These are phyloP conservation scores for Apostichopus parvimensis DNA, from an alignment of 35 echinoderm and acorn worm genomes.

Conservation along the genomic window DNA sequence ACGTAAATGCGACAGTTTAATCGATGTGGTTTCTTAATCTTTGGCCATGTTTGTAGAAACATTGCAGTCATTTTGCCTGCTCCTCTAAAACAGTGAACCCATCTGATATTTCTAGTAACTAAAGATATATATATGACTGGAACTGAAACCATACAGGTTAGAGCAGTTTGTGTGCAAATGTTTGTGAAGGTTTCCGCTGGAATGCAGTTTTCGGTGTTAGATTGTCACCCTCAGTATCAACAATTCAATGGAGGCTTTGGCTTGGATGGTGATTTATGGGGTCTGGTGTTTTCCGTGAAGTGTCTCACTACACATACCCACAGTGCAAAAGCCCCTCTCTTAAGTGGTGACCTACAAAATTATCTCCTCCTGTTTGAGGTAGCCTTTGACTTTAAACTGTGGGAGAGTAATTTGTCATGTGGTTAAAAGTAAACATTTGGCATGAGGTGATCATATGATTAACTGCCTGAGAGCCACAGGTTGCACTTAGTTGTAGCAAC, in stretches of 20 bases:
- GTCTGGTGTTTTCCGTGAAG: not conserved
- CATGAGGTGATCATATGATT: slow-evolving; percentile 34
- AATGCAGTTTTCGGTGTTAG: not conserved
- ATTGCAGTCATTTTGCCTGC: too few species aligned
- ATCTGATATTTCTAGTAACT: too few species aligned
- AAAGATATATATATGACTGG: too few species aligned
- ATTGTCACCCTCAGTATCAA: not conserved
- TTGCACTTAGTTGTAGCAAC: not conserved
- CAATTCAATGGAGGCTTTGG: not conserved
- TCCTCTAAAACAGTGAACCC: too few species aligned
- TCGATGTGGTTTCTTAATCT: too few species aligned
- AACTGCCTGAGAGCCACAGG: not conserved
- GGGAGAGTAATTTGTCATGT: slow-evolving; percentile 10
- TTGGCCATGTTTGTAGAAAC: too few species aligned
- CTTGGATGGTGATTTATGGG: not conserved
- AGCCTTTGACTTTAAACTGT: slow-evolving; percentile 28
- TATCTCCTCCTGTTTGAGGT: not conserved
- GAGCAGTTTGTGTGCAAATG: not conserved
- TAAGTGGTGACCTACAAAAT: slow-evolving; percentile 31
- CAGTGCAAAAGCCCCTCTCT: not conserved
- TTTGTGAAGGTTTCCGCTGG: not conserved
- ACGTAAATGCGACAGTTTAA: too few species aligned
- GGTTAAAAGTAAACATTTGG: slow-evolving; percentile 14
- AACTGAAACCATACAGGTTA: too few species aligned
- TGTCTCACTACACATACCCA: not conserved